Conservation (phyloP, 1,140 invertebrate genomes). For the Ericerus pela region DNA sequence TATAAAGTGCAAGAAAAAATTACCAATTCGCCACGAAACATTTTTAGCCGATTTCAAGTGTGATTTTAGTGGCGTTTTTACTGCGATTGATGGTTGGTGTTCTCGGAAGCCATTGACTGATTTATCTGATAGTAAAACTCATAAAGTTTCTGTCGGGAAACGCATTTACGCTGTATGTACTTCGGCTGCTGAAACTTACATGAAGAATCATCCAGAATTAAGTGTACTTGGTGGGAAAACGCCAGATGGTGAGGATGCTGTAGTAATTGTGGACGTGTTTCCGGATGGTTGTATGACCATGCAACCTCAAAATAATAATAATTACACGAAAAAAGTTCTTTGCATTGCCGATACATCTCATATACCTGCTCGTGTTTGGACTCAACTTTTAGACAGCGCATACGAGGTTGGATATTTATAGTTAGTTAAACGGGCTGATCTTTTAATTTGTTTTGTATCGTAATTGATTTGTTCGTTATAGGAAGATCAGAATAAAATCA, state of each 20-base stretch:
- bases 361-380: constrained; percentile 26
- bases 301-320: constrained; percentile 24
- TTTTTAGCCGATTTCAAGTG: constrained; percentile 27
- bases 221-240: constrained; percentile 23
- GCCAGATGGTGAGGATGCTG: constrained; percentile 18
- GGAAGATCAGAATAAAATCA: constrained; percentile 22
- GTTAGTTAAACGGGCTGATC: background rate
- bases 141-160: constrained; percentile 22
- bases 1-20: constrained; percentile 26
- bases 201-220: constrained; percentile 24
- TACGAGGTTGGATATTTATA: constrained; percentile 13
- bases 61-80: constrained; percentile 24
- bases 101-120: constrained; percentile 11
- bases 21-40: constrained; percentile 24
- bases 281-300: constrained; percentile 27
- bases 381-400: constrained; percentile 21
- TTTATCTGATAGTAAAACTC: constrained; percentile 13
- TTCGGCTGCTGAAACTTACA: constrained; percentile 25
- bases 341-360: constrained; percentile 27
- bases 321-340: constrained; percentile 24
- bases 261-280: constrained; percentile 27
- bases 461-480: constrained; percentile 12
- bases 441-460: background rate
- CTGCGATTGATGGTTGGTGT: constrained; percentile 21
- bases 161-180: constrained; percentile 25